Percentiles rank a stretch among this genome's conserved stretches.
These are phyloP conservation scores for Conistra vaccinii DNA, from an alignment of 2,888 invertebrate species.

Conservation along the genomic window DNA sequence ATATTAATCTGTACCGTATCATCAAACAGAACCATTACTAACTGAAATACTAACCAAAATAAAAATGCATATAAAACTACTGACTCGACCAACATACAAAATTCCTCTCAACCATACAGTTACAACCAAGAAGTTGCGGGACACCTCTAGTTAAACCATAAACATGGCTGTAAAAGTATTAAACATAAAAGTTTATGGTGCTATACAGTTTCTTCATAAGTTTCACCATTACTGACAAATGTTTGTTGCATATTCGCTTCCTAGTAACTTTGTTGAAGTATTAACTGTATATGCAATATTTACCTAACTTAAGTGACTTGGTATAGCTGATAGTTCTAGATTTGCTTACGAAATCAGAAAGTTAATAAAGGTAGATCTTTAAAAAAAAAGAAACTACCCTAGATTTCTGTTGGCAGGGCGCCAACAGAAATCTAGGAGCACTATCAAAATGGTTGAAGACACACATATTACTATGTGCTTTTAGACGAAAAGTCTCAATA, in stretches of 20 bases:
- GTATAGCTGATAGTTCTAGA: background rate
- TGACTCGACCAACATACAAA: background rate
- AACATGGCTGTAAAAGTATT: constrained; percentile 29
- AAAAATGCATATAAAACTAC: background rate
- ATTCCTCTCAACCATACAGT: constrained; percentile 14
- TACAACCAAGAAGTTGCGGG: constrained; percentile 35
- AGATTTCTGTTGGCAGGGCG: too few relatives aligned
- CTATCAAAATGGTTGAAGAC: background rate
- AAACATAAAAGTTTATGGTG: constrained; percentile 50
- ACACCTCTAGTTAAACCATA: constrained; percentile 32
- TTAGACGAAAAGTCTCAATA: background rate
- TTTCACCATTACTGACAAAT: constrained; percentile 51
- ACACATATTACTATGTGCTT: background rate
- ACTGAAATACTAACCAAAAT: background rate
- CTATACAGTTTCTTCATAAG: constrained; percentile 37
- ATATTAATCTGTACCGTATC: too few relatives aligned
- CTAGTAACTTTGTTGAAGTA: constrained; percentile 1
- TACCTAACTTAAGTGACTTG: background rate
- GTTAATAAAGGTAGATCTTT: background rate
- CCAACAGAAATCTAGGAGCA: background rate
- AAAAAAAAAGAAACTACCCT: background rate
- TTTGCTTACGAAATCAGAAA: too few relatives aligned
- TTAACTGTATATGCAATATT: constrained; percentile 25
- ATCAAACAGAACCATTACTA: background rate
- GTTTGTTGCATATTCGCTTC: constrained; percentile 29